Conservation (phyloP, 2,797 vertebrate genomes). For the Neosilurus hyrtlii region DNA sequence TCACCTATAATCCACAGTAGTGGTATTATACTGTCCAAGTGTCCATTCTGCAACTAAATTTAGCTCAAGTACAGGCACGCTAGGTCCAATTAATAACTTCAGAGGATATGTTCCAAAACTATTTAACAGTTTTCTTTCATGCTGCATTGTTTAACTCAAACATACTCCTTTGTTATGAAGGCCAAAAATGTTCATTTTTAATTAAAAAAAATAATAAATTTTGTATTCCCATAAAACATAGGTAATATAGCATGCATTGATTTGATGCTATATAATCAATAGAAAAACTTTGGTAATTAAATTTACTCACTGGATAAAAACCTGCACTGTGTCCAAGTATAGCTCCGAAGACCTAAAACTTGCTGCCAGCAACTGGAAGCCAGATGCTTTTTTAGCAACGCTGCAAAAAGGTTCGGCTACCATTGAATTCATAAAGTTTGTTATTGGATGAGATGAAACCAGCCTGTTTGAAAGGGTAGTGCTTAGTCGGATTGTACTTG, state of each 20-base stretch:
- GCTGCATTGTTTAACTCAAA: not conserved
- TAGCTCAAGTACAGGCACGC: slow-evolving; percentile 24
- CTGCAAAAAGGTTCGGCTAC: not conserved
- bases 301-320: not conserved
- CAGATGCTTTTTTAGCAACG: slow-evolving; percentile 19
- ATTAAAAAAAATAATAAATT: no score
- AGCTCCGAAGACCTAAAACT: not conserved
- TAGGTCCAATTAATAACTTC: slow-evolving; percentile 11
- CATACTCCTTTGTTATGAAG: not conserved
- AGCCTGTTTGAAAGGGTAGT: not conserved
- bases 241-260: not conserved
- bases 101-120: slow-evolving; percentile 2
- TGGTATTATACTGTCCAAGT: not conserved
- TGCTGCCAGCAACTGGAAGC: slow-evolving; percentile 8
- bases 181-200: not conserved
- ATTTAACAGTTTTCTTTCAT: slow-evolving; percentile 13
- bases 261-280: not conserved
- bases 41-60: not conserved
- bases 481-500: not conserved
- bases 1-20: not conserved
- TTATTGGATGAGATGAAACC: not conserved
- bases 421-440: not conserved
- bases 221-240: not conserved
- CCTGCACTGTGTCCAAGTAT: not conserved
- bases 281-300: not conserved